These are phyloP conservation scores for Dryobotodes eremita DNA, from an alignment of 2,888 invertebrate genomes.

Conservation along the genomic window DNA sequence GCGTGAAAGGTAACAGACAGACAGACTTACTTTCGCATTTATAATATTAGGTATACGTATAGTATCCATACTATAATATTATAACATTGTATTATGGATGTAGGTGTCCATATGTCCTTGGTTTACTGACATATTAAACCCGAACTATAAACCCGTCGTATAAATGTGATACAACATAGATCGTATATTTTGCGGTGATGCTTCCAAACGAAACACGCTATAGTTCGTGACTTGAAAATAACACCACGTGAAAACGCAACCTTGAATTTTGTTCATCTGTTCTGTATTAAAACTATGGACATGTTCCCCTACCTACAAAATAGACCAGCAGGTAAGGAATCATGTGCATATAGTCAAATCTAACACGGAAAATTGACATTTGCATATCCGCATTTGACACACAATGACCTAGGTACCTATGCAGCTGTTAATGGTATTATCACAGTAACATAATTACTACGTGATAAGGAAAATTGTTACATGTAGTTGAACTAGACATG, in stretches of 20 bases:
- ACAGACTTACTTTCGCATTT: no score
- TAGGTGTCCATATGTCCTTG: constrained; percentile 17
- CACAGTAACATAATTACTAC: constrained; percentile 15
- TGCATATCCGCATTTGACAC: constrained; percentile 3
- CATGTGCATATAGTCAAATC: not conserved
- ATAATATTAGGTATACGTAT: no score
- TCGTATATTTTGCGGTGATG: constrained; percentile 22
- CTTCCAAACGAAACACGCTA: constrained; percentile 42
- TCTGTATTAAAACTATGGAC: not conserved
- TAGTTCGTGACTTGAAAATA: constrained; percentile 48
- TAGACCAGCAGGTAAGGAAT: not conserved
- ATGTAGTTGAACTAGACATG: constrained; percentile 8
- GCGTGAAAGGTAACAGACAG: not conserved
- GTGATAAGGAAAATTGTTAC: constrained; percentile 29
- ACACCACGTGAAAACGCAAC: constrained; percentile 19
- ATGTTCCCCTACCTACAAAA: not conserved
- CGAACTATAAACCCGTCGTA: constrained; percentile 21
- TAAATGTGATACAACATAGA: constrained; percentile 8
- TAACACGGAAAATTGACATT: constrained; percentile 1
- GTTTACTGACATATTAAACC: constrained; percentile 24
- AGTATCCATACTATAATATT: not conserved
- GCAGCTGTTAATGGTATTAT: constrained; percentile 37
- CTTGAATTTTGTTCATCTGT: constrained; percentile 16
- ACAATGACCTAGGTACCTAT: constrained; percentile 17
- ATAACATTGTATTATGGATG: not conserved